Evolutionary conservation across 64 coral and sea anemone species (phyloP).

Genomic region (Montipora cactus): DNA sequence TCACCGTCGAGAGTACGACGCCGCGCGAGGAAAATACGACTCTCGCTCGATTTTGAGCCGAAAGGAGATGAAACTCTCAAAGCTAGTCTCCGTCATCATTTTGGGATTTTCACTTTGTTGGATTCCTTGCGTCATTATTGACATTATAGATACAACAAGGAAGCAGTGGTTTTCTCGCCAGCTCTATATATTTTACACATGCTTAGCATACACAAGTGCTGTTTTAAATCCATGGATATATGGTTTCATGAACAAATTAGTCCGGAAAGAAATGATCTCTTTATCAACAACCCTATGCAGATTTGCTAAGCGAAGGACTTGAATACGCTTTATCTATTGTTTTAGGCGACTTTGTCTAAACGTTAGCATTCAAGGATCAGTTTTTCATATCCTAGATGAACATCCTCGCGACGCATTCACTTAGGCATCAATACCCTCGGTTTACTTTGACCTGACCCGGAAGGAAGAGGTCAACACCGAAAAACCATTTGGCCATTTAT

Average conservation of each 20-base stretch:
- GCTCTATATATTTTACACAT: constrained; percentile 82
- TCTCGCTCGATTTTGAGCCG: constrained; percentile 71
- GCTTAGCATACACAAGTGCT: constrained; percentile 69
- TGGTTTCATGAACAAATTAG: constrained; percentile 87
- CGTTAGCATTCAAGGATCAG: no score
- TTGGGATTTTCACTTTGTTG: constrained; percentile 84
- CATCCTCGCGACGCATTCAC: no score
- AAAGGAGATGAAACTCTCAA: constrained; percentile 85
- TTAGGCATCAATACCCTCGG: no score
- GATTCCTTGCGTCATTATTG: constrained; percentile 81
- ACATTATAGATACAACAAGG: constrained; percentile 58
- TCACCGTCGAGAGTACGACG: constrained; percentile 69
- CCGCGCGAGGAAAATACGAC: constrained; percentile 58
- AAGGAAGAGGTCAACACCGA: no score
- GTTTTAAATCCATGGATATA: constrained; percentile 87
- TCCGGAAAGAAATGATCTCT: constrained; percentile 70
- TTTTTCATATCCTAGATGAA: no score
- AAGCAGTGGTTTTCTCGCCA: constrained; percentile 70
- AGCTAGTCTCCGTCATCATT: constrained; percentile 82
- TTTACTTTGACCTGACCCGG: no score
- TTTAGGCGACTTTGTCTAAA: neutral
- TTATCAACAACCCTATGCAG: constrained; percentile 24
- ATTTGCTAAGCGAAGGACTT: neutral
- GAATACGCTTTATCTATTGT: neutral
- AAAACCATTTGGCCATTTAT: no score